Evolutionary conservation across 1,140 invertebrate genomes (phyloP), one percentile per base, ranked within the genome.

Genomic region (Drosophila mauritiana): DNA sequence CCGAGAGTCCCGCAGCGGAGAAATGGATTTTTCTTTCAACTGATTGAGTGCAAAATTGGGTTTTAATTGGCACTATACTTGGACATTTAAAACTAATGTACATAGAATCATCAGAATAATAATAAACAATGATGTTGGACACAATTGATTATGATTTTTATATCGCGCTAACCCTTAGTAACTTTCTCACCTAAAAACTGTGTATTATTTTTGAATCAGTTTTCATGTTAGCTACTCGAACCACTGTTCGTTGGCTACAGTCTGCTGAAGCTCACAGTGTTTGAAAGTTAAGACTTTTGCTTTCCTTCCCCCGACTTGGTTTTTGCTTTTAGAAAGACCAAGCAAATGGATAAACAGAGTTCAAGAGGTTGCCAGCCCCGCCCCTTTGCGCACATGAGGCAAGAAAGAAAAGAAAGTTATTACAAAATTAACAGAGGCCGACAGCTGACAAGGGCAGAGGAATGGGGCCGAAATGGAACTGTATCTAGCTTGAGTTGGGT

Each of bases 391-490:
- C 61, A 75, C 85, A 78, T 83, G 76, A 59, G 72, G 84, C 77
- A 80, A 83, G 84, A 88, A 80, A 89, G 84, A 88, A 88, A 88
- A 88, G 84, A 88, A 88, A 88, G 84, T 88, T 89, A 88, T 88
- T 88, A 84, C 73, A 88, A 89, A 89, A 88, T 73, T 61, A 80
- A 67, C 77, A 55, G 53, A 69, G 73, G 57, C 77, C 89, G 84
- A 78, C 84, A 88, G 84, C 80, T 86, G 82, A 64, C 77, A 85
- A 59, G 76, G 58, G 57, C 36, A 25, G 43, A 22, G 56, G 45
- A 27, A 12, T 8, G 48, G 17, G 42, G 17, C 3, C 37, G 25
- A 57, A 56, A 54, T 53, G 53, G 27, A 40, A 52, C 37, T 42
- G 54, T 36, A 46, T 49, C 15, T 20, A 42, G 43, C 25, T 46